Base-by-base conservation (phyloP, 2,888 invertebrate genomes). In the Sabellastarte sp. region DNA sequence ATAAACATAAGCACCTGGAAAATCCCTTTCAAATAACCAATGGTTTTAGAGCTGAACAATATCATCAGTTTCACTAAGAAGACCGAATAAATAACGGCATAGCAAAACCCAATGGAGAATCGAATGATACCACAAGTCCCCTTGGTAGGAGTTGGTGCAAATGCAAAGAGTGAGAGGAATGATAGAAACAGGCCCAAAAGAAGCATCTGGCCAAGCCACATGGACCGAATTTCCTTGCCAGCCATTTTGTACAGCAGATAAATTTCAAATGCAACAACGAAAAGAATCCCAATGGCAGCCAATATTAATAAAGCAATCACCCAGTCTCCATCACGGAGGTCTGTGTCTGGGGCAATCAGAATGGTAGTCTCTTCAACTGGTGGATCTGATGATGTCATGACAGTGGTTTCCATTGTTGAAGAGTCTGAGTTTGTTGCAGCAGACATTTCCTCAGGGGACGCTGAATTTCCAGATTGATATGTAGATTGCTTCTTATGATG, bases 51-150 rank as follows among this genome's bases (percentile, higher is more conserved):
- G 79, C 94, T 93, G 73, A 95, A 89, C 66, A 95, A 88, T 83
- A 95, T 95, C 73, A 95, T 93, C 84, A 94, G 92, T 86, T 96
- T 95, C 71, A 95, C 95, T 75, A 96, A 88, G 59, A 96, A 87
- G 0, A 95, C 91, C 51, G 93, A 92, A 84, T 95, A 95, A 66
- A 94, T 91, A 63, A 95, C 87, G 60, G 93, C 90, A 71, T 86
- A 86, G 74, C 84, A 80, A 29, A 85, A 73, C 2, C 85, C 85
- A 28, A 85, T 83, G 24, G 85, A 60, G 57, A 64, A 53, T 41
- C 86, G 73, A 3, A 85, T 80, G 51, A 85, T 80, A 31, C 82
- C 83, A 68, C 86, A 86, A 0, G 84, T 83, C 2, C 79, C 78
- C 51, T 77, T 77, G 0, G 83, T 82, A 1, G 85, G 84, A 26